phyloP scores from a whole-genome alignment of 2,888 invertebrate species.

The Caenorhabditis sp. region DNA sequence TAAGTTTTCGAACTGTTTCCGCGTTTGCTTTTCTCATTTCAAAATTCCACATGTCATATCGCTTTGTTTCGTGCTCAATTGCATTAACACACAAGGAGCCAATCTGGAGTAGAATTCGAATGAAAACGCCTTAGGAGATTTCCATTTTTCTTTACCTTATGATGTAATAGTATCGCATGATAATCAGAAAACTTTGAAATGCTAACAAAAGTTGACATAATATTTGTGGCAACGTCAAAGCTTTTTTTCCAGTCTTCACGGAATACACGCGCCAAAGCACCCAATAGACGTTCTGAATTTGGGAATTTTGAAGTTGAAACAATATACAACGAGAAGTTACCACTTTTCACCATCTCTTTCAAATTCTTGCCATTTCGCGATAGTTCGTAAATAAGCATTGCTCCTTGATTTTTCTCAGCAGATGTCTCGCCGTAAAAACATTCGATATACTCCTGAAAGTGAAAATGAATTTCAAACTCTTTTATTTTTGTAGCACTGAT shows the following conservation, averaged over 20 bases:
- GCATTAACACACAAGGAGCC: slow-evolving; percentile 96
- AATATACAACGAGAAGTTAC: slow-evolving; percentile 75
- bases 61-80: slow-evolving; percentile 89
- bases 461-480: no score
- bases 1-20: slow-evolving; percentile 78
- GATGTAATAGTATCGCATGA: slow-evolving; percentile 91
- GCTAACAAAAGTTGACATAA: slow-evolving; percentile 94
- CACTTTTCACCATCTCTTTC: slow-evolving; percentile 89
- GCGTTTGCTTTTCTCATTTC: slow-evolving; percentile 71
- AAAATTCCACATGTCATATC: slow-evolving; percentile 87
- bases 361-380: slow-evolving; percentile 93
- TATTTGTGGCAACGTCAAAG: slow-evolving; percentile 92
- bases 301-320: no score
- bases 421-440: slow-evolving; percentile 87
- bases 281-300: slow-evolving; percentile 84
- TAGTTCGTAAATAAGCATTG: slow-evolving; percentile 87
- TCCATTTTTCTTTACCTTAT: slow-evolving; percentile 80
- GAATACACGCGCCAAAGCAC: slow-evolving; percentile 91
- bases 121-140: no score
- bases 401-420: slow-evolving; percentile 85
- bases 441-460: slow-evolving; percentile 90
- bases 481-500: no score
- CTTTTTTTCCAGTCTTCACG: slow-evolving; percentile 97
- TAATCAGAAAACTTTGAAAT: slow-evolving; percentile 94
- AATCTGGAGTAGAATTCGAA: slow-evolving; percentile 54